Evolutionary conservation across 2,797 vertebrate genomes (phyloP).

Genomic region (Epinephelus malabaricus): DNA sequence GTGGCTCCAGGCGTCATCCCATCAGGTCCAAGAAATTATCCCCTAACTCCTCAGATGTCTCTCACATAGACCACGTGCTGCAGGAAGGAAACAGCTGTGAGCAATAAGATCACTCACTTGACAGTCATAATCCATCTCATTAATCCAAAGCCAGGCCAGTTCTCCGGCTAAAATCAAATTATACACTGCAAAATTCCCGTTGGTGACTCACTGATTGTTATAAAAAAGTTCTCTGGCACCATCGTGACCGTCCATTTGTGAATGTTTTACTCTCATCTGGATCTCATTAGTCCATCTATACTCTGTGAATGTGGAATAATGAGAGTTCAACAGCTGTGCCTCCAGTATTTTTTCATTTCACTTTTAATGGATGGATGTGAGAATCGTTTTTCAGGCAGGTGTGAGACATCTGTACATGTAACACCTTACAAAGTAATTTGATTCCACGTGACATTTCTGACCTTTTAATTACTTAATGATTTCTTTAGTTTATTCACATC

Average conservation of each 20-base stretch:
- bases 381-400: background rate
- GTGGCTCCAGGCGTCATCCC: constrained; percentile 16
- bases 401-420: background rate
- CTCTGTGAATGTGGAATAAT: background rate
- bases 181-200: background rate
- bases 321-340: background rate
- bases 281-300: background rate
- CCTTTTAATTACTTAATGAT: background rate
- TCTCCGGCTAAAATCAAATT: background rate
- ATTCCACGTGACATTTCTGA: background rate
- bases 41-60: constrained; percentile 57
- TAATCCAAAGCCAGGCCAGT: background rate
- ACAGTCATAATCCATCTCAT: constrained; percentile 25
- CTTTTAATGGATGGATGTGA: background rate
- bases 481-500: background rate
- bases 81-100: constrained; percentile 57
- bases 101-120: constrained; percentile 27
- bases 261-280: background rate
- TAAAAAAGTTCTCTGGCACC: background rate
- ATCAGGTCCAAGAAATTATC: constrained; percentile 31
- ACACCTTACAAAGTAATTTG: too few relatives aligned
- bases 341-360: background rate
- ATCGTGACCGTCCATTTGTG: background rate
- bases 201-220: background rate
- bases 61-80: constrained; percentile 29